Percentiles rank a stretch among this genome's conserved stretches.
These are phyloP conservation scores for Vidua macroura DNA, from an alignment of 2,113 vertebrate genomes.

Conservation along the genomic window DNA sequence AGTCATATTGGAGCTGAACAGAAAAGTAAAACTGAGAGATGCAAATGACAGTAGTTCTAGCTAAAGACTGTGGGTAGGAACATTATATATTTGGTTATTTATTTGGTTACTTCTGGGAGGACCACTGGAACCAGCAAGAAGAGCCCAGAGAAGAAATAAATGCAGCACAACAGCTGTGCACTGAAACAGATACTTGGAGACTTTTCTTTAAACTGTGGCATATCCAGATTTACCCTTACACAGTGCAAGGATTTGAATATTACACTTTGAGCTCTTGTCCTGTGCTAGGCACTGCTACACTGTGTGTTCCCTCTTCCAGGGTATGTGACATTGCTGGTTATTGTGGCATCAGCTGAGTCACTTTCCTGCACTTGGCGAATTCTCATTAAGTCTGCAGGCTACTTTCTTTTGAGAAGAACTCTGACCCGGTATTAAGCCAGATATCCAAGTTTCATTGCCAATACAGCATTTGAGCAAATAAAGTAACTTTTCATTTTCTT, in stretches of 20 bases:
- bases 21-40: background rate
- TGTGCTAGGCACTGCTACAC: background rate
- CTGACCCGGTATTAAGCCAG: background rate
- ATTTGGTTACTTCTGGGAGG: background rate
- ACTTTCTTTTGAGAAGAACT: background rate
- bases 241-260: background rate
- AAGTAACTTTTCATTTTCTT: background rate
- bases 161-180: background rate
- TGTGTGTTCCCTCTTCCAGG: background rate
- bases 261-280: background rate
- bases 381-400: background rate
- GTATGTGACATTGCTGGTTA: background rate
- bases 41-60: background rate
- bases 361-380: background rate
- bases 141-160: background rate
- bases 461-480: background rate
- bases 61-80: background rate
- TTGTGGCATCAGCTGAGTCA: background rate
- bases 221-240: background rate
- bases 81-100: background rate
- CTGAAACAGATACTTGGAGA: background rate
- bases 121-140: background rate
- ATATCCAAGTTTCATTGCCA: background rate
- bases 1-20: background rate
- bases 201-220: background rate